Conservation (phyloP, 2,888 invertebrate species). For the Leptopilina drosophilae region DNA sequence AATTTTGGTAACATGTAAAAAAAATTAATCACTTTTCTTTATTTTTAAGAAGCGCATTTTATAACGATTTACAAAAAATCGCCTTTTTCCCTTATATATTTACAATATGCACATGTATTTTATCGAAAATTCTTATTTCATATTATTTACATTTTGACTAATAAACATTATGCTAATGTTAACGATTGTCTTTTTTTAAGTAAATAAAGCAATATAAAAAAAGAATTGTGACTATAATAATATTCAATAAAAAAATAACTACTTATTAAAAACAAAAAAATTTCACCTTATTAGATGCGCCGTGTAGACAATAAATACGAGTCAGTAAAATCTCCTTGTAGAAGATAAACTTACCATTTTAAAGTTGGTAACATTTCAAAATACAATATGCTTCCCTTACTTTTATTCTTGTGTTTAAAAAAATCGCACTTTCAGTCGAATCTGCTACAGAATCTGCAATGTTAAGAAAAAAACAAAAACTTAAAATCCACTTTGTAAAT, state of each 20-base stretch:
- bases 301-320: not conserved
- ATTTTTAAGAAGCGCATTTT: not conserved
- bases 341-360: conserved; percentile 30
- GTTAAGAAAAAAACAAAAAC: conserved; percentile 8
- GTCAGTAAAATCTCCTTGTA: conserved; percentile 18
- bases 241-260: not conserved
- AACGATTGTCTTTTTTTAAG: not conserved
- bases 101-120: conserved; percentile 32
- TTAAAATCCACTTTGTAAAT: conserved; percentile 23
- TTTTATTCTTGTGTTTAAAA: not conserved
- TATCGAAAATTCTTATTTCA: not conserved
- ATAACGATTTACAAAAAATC: conserved; percentile 22
- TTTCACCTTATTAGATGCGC: not conserved
- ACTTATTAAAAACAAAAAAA: conserved; percentile 6
- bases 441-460: conserved; percentile 28
- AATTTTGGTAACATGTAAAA: conserved; percentile 15
- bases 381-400: not conserved
- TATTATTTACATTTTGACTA: not conserved
- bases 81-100: not conserved
- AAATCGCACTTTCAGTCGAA: conserved; percentile 27
- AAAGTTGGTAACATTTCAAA: conserved; percentile 11
- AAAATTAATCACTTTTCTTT: conserved; percentile 14
- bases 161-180: not conserved
- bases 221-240: not conserved
- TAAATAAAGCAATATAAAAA: conserved; percentile 4